phyloP scores from a whole-genome alignment of 2,888 invertebrate genomes.

The Priocnemis perturbator region DNA sequence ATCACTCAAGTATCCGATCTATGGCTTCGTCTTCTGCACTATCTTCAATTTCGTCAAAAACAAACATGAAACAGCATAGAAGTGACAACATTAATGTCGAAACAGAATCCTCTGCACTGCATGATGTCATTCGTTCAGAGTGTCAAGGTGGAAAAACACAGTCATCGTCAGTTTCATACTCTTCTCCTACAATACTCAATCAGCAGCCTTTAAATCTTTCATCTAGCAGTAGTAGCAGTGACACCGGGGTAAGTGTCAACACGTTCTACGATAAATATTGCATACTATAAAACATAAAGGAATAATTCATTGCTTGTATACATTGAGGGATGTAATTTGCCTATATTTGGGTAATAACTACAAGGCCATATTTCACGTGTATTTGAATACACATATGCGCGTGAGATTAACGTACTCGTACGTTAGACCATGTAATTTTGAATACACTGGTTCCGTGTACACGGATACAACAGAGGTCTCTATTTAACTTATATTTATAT shows the following conservation, averaged over 20 bases:
- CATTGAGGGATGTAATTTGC: too few species aligned
- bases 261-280: background rate
- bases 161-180: slow-evolving; percentile 59
- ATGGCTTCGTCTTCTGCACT: slow-evolving; percentile 61
- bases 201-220: slow-evolving; percentile 60
- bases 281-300: too few species aligned
- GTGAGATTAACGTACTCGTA: too few species aligned
- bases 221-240: slow-evolving; percentile 74
- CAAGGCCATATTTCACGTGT: too few species aligned
- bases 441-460: too few species aligned
- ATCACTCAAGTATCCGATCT: slow-evolving; percentile 55
- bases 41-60: slow-evolving; percentile 62
- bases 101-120: slow-evolving; percentile 32
- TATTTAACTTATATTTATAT: too few species aligned
- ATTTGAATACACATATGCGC: too few species aligned
- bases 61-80: slow-evolving; percentile 52
- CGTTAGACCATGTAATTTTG: too few species aligned
- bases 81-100: slow-evolving; percentile 41
- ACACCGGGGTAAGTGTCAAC: slow-evolving; percentile 69
- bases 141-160: slow-evolving; percentile 44
- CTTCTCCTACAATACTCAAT: slow-evolving; percentile 66
- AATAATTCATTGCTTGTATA: too few species aligned
- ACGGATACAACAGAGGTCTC: too few species aligned
- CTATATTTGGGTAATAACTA: too few species aligned
- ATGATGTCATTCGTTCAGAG: slow-evolving; percentile 55